Percentiles rank a stretch among this genome's conserved stretches.
These are phyloP conservation scores for Euphydryas editha DNA, from an alignment of 2,888 invertebrate genomes.

Conservation along the genomic window DNA sequence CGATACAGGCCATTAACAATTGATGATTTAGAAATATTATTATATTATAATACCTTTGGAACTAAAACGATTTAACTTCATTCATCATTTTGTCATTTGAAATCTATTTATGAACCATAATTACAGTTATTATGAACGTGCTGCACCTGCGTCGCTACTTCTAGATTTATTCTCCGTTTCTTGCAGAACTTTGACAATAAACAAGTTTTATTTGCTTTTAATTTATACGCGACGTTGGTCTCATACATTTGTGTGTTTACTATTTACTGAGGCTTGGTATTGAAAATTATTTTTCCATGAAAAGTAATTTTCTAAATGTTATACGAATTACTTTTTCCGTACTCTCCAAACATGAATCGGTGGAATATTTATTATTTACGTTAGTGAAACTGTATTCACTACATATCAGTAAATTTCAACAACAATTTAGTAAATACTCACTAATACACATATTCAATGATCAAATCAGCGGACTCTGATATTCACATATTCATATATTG, in stretches of 20 bases:
- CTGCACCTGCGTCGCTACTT: neutral
- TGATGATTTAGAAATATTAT: neutral
- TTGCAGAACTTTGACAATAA: slow-evolving; percentile 20
- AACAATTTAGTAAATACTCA: no score
- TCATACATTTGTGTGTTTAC: neutral
- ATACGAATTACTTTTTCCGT: no score
- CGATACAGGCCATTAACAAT: no score
- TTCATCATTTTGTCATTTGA: neutral
- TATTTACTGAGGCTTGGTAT: neutral
- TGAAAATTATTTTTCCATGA: no score
- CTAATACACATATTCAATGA: no score
- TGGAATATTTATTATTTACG: no score
- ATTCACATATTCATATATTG: no score
- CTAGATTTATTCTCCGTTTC: slow-evolving; percentile 3
- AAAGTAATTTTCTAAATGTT: no score
- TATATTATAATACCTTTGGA: neutral
- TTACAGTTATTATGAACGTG: neutral
- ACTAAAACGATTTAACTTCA: neutral
- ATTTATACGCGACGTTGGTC: neutral
- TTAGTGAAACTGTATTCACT: no score
- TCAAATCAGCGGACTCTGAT: no score
- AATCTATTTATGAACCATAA: neutral
- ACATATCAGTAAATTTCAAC: no score
- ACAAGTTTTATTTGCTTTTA: slow-evolving; percentile 8
- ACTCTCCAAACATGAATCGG: no score